Percentiles rank a stretch among this genome's conserved stretches.
Conservation (phyloP, 2,113 vertebrate species). For the Tragelaphus imberbis region DNA sequence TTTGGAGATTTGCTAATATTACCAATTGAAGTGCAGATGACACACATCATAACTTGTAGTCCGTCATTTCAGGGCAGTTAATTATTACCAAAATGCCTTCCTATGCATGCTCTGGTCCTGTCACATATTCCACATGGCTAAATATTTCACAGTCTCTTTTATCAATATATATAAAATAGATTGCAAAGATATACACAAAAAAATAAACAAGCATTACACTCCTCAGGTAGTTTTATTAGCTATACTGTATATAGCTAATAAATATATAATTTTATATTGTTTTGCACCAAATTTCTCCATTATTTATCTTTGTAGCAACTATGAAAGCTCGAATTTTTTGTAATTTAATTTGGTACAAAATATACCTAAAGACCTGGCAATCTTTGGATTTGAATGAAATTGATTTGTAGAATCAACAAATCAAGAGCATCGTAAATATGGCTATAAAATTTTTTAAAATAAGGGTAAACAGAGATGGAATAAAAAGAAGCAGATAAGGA, state of each 20-base stretch:
- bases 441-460: constrained; percentile 71
- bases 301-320: constrained; percentile 76
- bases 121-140: constrained; percentile 81
- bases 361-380: constrained; percentile 72
- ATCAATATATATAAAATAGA: constrained; percentile 86
- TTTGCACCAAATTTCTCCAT: constrained; percentile 78
- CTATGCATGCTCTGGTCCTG: constrained; percentile 82
- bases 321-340: constrained; percentile 76
- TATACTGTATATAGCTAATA: constrained; percentile 40
- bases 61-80: constrained; percentile 81
- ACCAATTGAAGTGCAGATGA: constrained; percentile 71
- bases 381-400: constrained; percentile 81
- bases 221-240: constrained; percentile 83
- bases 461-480: constrained; percentile 67
- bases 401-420: constrained; percentile 76
- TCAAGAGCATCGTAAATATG: constrained; percentile 78
- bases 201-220: constrained; percentile 86
- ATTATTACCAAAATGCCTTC: constrained; percentile 76
- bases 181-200: constrained; percentile 82
- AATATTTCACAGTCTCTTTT: constrained; percentile 79
- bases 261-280: constrained; percentile 71
- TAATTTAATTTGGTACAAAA: constrained; percentile 76
- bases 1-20: constrained; percentile 57
- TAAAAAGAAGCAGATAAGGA: constrained; percentile 72
- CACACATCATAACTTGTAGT: constrained; percentile 74